Conservation (phyloP, 1,140 invertebrate species). For the Harpegnathos saltator region DNA sequence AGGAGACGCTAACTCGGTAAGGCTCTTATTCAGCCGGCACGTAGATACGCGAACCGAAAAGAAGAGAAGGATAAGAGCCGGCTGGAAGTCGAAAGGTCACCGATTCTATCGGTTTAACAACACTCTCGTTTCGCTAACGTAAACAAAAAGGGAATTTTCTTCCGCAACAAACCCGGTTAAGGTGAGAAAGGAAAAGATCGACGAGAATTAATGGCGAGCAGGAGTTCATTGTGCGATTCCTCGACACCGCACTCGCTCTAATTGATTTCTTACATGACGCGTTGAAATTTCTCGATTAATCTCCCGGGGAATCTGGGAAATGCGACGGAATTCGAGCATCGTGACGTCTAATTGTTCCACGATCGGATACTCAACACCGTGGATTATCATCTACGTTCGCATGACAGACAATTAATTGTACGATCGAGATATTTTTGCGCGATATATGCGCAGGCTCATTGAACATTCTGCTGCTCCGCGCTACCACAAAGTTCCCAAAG, state of each 20-base stretch:
- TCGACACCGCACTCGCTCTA: slow-evolving; percentile 12
- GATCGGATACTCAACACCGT: neutral
- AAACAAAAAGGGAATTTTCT: slow-evolving; percentile 11
- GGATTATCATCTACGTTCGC: neutral
- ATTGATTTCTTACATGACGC: slow-evolving; percentile 40
- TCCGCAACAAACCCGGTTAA: neutral
- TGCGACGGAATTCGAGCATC: slow-evolving; percentile 15
- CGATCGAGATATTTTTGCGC: neutral
- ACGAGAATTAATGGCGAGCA: neutral
- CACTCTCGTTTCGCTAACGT: slow-evolving; percentile 31
- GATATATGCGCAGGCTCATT: slow-evolving; percentile 41
- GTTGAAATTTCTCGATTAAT: slow-evolving; percentile 43
- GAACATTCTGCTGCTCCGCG: slow-evolving; percentile 62
- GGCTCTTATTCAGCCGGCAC: slow-evolving; percentile 42
- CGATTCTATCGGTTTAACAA: neutral
- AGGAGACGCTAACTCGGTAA: slow-evolving; percentile 42
- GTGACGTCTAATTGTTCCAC: slow-evolving; percentile 2
- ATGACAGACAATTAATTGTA: neutral
- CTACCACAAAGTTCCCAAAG: slow-evolving; percentile 69
- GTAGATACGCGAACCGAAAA: slow-evolving; percentile 31
- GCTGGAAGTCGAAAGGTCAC: slow-evolving; percentile 3
- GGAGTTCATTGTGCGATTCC: slow-evolving; percentile 32
- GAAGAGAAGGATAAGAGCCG: slow-evolving; percentile 7
- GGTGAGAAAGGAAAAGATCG: neutral
- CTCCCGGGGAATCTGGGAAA: slow-evolving; percentile 9